phyloP scores from a whole-genome alignment of 2,797 vertebrate genomes.

The Lagocephalus sceleratus region DNA sequence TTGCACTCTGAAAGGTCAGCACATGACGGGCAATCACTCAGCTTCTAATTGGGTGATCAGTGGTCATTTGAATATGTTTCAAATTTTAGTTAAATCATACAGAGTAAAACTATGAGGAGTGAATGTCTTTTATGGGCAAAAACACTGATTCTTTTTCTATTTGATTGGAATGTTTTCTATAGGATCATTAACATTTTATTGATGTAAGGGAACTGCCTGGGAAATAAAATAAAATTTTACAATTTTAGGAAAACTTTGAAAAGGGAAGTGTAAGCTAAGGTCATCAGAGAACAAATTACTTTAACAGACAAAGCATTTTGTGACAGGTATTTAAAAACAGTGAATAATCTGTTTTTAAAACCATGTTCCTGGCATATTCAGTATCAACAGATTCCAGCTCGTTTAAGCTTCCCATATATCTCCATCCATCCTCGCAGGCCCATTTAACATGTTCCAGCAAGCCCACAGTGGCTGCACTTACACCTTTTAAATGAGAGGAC shows the following conservation, averaged over 20 bases:
- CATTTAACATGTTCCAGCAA: slow-evolving; percentile 46
- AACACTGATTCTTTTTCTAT: too few relatives aligned
- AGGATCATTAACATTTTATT: too few relatives aligned
- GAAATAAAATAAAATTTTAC: too few relatives aligned
- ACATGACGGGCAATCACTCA: slow-evolving; percentile 60
- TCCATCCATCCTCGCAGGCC: not conserved
- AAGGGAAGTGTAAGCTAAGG: too few relatives aligned
- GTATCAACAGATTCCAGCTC: not conserved
- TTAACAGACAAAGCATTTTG: too few relatives aligned
- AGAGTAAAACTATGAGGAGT: too few relatives aligned
- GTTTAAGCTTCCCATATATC: slow-evolving; percentile 5
- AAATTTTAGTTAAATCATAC: slow-evolving; percentile 2
- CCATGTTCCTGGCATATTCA: not conserved
- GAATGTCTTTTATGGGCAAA: too few relatives aligned
- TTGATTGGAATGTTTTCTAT: too few relatives aligned
- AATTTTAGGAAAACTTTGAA: too few relatives aligned
- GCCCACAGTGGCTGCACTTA: slow-evolving; percentile 34
- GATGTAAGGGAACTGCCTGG: too few relatives aligned
- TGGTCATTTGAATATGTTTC: slow-evolving; percentile 37
- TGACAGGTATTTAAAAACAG: too few relatives aligned
- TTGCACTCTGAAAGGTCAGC: slow-evolving; percentile 71
- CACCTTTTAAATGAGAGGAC: slow-evolving; percentile 44
- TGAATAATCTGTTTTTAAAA: not conserved
- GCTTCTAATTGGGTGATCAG: slow-evolving; percentile 56
- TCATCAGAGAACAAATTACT: too few relatives aligned